phyloP scores from a whole-genome alignment of 2,113 vertebrate species.

The Phyllopteryx taeniolatus region DNA sequence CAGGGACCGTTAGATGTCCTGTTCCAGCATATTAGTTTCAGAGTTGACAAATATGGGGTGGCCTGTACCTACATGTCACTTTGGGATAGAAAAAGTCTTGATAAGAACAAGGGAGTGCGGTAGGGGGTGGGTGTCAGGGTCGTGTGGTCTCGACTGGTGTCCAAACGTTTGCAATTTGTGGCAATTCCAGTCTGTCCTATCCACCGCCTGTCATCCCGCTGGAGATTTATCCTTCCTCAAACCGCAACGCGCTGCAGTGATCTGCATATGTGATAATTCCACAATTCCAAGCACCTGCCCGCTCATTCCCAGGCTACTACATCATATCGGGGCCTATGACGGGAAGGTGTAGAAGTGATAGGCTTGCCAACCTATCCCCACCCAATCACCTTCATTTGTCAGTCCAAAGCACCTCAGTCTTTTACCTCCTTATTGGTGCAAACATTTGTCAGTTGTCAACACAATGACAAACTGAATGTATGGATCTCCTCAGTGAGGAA shows the following conservation, averaged over 20 bases:
- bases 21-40: conserved; percentile 70
- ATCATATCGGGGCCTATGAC: conserved; percentile 47
- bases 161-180: conserved; percentile 21
- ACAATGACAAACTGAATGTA: too few relatives aligned
- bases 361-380: conserved; percentile 26
- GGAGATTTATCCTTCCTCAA: conserved; percentile 37
- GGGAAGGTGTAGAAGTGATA: conserved; percentile 44
- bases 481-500: too few relatives aligned
- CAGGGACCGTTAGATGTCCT: conserved; percentile 53
- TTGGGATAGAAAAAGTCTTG: conserved; percentile 8
- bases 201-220: conserved; percentile 17
- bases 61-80: conserved; percentile 26
- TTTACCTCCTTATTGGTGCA: neutral
- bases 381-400: conserved; percentile 26
- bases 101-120: conserved; percentile 11
- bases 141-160: conserved; percentile 10
- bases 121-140: neutral
- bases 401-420: conserved; percentile 12
- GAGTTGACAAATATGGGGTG: conserved; percentile 43
- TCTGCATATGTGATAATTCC: conserved; percentile 61
- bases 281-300: conserved; percentile 71
- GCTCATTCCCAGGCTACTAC: conserved; percentile 33
- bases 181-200: conserved; percentile 18
- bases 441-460: neutral
- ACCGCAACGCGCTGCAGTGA: conserved; percentile 21